Conservation (phyloP, 1,140 invertebrate species). For the Trichogramma pretiosum region DNA sequence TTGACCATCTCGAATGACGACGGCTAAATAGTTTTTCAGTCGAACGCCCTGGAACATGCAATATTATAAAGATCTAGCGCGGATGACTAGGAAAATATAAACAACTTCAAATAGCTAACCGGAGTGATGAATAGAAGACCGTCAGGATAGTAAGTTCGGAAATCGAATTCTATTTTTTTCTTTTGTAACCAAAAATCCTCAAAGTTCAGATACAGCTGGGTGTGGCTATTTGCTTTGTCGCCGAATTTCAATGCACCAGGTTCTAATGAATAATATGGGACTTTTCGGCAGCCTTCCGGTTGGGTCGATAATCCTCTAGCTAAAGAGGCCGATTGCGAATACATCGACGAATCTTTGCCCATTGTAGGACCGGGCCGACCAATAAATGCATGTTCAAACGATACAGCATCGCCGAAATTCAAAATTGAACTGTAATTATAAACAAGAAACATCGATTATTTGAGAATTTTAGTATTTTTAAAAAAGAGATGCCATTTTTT, state of each 20-base stretch:
- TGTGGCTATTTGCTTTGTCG: slow-evolving; percentile 67
- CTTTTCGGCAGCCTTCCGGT: slow-evolving; percentile 50
- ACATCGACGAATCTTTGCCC: slow-evolving; percentile 44
- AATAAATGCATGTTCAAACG: slow-evolving; percentile 62
- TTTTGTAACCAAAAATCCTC: slow-evolving; percentile 59
- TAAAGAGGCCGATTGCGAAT: slow-evolving; percentile 33
- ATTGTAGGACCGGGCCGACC: slow-evolving; percentile 55
- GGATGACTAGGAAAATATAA: neutral
- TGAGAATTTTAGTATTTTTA: neutral
- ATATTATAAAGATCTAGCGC: neutral
- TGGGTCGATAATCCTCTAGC: slow-evolving; percentile 40
- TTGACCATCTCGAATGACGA: slow-evolving; percentile 63
- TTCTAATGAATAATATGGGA: slow-evolving; percentile 65
- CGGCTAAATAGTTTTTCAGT: slow-evolving; percentile 63
- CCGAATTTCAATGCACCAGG: slow-evolving; percentile 79
- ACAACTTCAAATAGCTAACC: too few species aligned
- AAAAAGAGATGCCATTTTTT: slow-evolving; percentile 5
- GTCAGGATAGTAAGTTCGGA: slow-evolving; percentile 77
- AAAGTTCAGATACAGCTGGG: slow-evolving; percentile 55
- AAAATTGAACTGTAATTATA: slow-evolving; percentile 45
- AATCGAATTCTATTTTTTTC: slow-evolving; percentile 71
- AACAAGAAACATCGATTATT: neutral
- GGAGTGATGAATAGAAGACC: slow-evolving; percentile 71
- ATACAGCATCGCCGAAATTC: slow-evolving; percentile 55
- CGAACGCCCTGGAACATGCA: slow-evolving; percentile 51